Evolutionary conservation across 2,888 invertebrate genomes (phyloP), one percentile per base, ranked within the genome.

Genomic region (Sarcophaga caerulescens): DNA sequence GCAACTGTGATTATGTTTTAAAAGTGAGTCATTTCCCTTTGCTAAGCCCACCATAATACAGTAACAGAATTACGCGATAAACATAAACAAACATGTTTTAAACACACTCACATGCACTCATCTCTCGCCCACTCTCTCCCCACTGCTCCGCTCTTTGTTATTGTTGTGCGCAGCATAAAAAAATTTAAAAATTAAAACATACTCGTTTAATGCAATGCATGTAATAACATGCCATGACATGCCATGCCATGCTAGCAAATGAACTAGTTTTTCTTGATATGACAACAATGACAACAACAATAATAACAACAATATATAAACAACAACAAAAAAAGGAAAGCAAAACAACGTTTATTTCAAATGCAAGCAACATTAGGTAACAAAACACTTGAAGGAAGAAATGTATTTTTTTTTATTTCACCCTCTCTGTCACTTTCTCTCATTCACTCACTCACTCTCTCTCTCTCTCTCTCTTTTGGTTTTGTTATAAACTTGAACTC

Each of bases 401-500:
- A 35, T 35, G 35, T 35, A 35, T 8, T 35, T 2, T 35, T 35
- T 35, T 35, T 35, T 35, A 6, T 6, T 35, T 1, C 35, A 6
- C 35, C 35, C 6, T 35, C 35, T 35, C 35, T 35, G 35, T 35
- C 35, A 35, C 35, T 35, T 10, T 35, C 10, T 35, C 6, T 35
- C 35, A 6, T 6, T 6, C 6, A 0, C 35, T 6, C 35, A 6
- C 6, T 35, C 1, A 1, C 6, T 35, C 2, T 35, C 35, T 35
- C 35, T 35, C 8, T 35, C 8, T 35, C 35, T 10, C 52, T 81
- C 75, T 75, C 69, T 25, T 60, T 60, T 21, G 5, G 45, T 75
- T 69, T 69, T 75, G 77, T 80, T 81, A 62, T 85, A 87, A 85
- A 87, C 88, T 87, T 88, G 88, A 88, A 88, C 87, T 88, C 87